Evolutionary conservation across 2,797 vertebrate species (phyloP).

Genomic region (Acanthiza pusilla): DNA sequence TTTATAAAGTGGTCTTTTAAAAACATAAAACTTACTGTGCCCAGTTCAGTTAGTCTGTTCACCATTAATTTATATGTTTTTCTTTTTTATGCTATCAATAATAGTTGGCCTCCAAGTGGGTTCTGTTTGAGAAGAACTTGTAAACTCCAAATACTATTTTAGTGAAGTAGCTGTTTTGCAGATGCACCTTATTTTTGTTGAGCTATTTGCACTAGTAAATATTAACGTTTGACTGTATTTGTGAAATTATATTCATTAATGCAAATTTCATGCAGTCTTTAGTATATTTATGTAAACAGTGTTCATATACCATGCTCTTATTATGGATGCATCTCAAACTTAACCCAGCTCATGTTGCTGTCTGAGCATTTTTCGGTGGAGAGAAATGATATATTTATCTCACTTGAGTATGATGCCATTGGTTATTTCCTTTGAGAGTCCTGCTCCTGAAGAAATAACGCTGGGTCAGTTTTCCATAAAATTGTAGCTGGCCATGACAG

Average conservation of each 20-base stretch:
- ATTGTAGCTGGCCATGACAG: not conserved
- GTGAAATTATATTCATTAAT: conserved; percentile 28
- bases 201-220: conserved; percentile 16
- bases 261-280: conserved; percentile 20
- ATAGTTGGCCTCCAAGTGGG: not conserved
- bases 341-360: not conserved
- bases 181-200: not conserved
- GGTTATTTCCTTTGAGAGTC: not conserved
- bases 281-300: conserved; percentile 9
- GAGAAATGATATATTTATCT: not conserved
- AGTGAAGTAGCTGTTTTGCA: not conserved
- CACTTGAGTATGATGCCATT: not conserved
- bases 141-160: not conserved
- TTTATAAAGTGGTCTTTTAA: not conserved
- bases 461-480: not conserved
- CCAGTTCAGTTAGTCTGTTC: not conserved
- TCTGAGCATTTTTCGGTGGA: not conserved
- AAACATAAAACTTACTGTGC: not conserved
- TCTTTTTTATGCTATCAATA: not conserved
- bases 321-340: not conserved
- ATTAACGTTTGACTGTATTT: conserved; percentile 24
- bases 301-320: not conserved
- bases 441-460: not conserved
- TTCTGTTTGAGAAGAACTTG: not conserved
- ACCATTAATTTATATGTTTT: not conserved